Percentiles rank a stretch among this genome's conserved stretches.
These are phyloP conservation scores for Siniperca undulata DNA, from an alignment of 2,797 vertebrate species.

Conservation along the genomic window DNA sequence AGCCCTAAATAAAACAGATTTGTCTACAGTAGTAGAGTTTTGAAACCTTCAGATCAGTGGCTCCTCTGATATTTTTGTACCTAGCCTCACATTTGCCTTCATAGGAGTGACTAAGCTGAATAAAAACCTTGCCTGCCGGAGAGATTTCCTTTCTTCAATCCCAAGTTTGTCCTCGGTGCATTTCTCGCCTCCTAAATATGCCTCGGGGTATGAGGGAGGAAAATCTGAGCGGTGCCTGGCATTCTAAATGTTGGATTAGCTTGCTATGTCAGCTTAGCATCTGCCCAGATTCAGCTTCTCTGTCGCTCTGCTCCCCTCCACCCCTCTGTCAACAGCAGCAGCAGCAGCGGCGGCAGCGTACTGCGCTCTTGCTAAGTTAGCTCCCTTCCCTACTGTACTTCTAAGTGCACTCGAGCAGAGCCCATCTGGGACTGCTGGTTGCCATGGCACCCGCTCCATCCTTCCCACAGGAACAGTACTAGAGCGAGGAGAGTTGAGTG, in stretches of 20 bases:
- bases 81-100: conserved; percentile 44
- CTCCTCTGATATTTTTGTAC: conserved; percentile 27
- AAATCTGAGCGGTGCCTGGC: conserved; percentile 55
- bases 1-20: neutral
- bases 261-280: conserved; percentile 74
- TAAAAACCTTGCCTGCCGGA: conserved; percentile 47
- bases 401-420: conserved; percentile 67
- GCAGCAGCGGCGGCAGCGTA: conserved; percentile 30
- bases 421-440: conserved; percentile 77
- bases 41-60: conserved; percentile 2
- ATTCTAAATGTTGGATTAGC: conserved; percentile 77
- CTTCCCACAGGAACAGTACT: conserved; percentile 72
- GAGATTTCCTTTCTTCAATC: conserved; percentile 60
- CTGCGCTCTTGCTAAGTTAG: conserved; percentile 60
- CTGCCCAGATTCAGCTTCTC: conserved; percentile 56
- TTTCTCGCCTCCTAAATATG: conserved; percentile 65
- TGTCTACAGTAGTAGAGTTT: neutral
- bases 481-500: conserved; percentile 51
- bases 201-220: conserved; percentile 46
- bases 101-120: conserved; percentile 68
- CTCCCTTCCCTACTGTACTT: conserved; percentile 72
- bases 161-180: conserved; percentile 48
- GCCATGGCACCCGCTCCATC: conserved; percentile 73
- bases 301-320: conserved; percentile 58
- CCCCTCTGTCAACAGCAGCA: conserved; percentile 50